Evolutionary conservation across 1,140 invertebrate species (phyloP).

Genomic region (Cepaea nemoralis): DNA sequence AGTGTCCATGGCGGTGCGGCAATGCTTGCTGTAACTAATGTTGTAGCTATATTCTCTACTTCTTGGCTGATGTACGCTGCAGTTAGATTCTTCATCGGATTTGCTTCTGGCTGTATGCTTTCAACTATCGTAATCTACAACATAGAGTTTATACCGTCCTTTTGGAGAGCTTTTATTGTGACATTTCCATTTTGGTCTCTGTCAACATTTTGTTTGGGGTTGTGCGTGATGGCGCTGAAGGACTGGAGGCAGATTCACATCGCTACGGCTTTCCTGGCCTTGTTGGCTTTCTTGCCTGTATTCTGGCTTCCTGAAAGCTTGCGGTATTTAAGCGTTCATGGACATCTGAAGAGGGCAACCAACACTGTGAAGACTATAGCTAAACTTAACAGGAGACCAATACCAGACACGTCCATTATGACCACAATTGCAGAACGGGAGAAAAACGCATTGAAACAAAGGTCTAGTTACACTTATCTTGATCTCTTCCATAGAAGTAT

Average conservation of each 20-base stretch:
- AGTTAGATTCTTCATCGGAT: neutral
- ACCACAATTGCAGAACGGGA: neutral
- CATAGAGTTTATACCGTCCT: neutral
- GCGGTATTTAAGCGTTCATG: neutral
- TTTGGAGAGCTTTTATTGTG: neutral
- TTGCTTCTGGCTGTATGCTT: neutral
- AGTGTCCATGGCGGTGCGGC: too few relatives aligned
- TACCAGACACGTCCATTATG: neutral
- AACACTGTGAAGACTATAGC: neutral
- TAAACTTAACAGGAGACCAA: neutral
- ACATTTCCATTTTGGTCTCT: neutral
- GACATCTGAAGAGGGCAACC: neutral
- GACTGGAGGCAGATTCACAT: constrained; percentile 11
- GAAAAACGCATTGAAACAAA: neutral
- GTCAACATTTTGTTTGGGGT: neutral
- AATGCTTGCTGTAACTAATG: too few relatives aligned
- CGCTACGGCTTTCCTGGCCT: neutral
- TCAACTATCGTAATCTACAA: neutral
- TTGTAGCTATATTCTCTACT: too few relatives aligned
- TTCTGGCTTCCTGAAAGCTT: constrained; percentile 4
- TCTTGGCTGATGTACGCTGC: too few relatives aligned
- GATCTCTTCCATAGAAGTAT: neutral
- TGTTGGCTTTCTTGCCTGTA: neutral
- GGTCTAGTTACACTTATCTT: neutral
- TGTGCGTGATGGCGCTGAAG: neutral